These are phyloP conservation scores for Sturnira hondurensis DNA, from an alignment of 2,113 vertebrate species.

Conservation along the genomic window DNA sequence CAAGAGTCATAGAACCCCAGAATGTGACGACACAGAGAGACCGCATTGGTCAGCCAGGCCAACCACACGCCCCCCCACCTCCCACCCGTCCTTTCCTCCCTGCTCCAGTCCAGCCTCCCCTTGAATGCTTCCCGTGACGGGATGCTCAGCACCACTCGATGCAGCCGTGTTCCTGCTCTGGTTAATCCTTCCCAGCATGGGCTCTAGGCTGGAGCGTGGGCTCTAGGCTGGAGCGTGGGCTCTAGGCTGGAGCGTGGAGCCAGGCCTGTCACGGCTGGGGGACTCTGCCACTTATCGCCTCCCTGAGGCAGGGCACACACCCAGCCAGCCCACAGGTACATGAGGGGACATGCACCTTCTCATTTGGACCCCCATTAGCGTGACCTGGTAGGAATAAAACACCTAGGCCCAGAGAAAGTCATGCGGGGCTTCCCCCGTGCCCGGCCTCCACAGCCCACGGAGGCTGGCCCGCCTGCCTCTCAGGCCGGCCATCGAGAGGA, in stretches of 20 bases:
- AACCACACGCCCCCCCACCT: accelerated
- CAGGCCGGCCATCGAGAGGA: background rate
- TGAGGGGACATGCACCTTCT: background rate
- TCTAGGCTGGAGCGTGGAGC: background rate
- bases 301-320: accelerated
- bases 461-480: background rate
- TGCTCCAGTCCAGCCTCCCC: background rate
- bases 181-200: background rate
- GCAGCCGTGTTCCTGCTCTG: accelerated
- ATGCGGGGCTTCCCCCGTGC: background rate
- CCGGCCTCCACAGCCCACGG: background rate
- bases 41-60: accelerated
- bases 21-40: accelerated
- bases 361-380: accelerated
- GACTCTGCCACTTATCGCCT: accelerated
- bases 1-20: background rate
- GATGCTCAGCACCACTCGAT: background rate
- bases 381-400: background rate
- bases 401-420: accelerated
- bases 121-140: background rate
- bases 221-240: no score
- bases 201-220: background rate
- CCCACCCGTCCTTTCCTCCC: background rate
- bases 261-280: accelerated
- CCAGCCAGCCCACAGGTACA: background rate